Base-by-base conservation (phyloP, 1,140 invertebrate species). In the Drosophila eugracilis region DNA sequence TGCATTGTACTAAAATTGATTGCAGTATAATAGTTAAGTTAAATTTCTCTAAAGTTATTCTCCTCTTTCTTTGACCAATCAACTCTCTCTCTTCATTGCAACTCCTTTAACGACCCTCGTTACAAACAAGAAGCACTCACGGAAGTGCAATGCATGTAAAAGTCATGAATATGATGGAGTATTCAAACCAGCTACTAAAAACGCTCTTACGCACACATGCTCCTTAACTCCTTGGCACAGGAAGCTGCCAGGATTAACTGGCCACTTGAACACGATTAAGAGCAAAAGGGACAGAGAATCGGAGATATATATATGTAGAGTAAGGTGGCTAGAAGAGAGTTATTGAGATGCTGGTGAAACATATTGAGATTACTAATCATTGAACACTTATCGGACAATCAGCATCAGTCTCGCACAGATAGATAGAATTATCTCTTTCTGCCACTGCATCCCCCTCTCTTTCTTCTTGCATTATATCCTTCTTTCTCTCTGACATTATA, bases 191-290 rank as follows among this genome's bases (percentile, higher is more conserved):
- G 37, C 36, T 37, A 19, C 63, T 39, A 49, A n/a, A 30, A 21
- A 49, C 42, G 19, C 44, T 50, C 49, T 37, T 41, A 37, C 3
- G 22, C 41, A 57, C 28, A 57, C 28, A 28, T 47, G 22, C 32
- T 26, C 10, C 58, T 5, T 24, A 32, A 12, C 26, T 55, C 19
- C 41, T 69, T 39, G 21, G 15, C 36, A 39, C 77, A 57, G 74
- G 73, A 88, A 88, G 78, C 62, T 57, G 44, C 36, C 58, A 71
- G 81, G 81, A 86, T 86, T 85, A 85, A 81, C 77, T 66, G 81
- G 73, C 77, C 75, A 88, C 83, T 88, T 83, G 66, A 88, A 88
- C 83, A 88, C 78, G 83, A 72, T 78, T 88, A 66, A 10, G 22
- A 15, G 45, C 0, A 17, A 36, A 30, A 4, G 22, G 19, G 39